Conservation (phyloP, 1,140 invertebrate species). For the Drosophila baimaii region DNA sequence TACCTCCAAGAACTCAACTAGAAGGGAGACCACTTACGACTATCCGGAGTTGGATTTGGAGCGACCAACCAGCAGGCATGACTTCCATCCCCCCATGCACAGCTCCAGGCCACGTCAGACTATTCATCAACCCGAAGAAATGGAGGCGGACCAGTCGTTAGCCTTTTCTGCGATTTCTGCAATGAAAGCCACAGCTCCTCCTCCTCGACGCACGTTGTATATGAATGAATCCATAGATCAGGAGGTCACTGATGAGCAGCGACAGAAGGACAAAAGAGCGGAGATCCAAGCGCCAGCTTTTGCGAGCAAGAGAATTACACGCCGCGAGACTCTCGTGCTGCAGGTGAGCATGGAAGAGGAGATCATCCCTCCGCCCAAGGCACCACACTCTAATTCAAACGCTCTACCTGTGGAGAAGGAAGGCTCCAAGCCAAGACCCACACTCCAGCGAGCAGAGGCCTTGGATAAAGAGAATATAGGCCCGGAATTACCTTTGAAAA, state of each 20-base stretch:
- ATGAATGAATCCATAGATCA: conserved; percentile 25
- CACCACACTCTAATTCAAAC: conserved; percentile 3
- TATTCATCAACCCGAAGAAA: background rate
- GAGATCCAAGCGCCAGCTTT: background rate
- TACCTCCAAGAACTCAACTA: conserved; percentile 55
- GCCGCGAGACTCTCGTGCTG: conserved; percentile 36
- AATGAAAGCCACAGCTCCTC: background rate
- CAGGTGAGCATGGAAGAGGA: conserved; percentile 52
- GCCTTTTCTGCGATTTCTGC: background rate
- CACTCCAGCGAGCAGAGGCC: conserved; percentile 9
- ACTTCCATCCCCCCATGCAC: background rate
- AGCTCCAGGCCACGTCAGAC: conserved; percentile 10
- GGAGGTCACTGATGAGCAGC: background rate
- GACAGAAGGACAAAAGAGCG: background rate
- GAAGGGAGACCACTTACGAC: conserved; percentile 55
- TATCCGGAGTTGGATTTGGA: conserved; percentile 47
- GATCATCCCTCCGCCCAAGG: conserved; percentile 3
- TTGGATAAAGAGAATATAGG: background rate
- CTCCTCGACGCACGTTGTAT: conserved; percentile 13
- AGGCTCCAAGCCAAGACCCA: background rate
- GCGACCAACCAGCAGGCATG: background rate
- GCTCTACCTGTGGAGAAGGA: background rate
- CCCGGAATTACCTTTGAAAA: background rate
- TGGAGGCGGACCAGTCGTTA: conserved; percentile 4
- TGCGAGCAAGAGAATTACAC: background rate